These are phyloP conservation scores for Folsomia manolachei DNA, from an alignment of 2,888 invertebrate genomes.

Conservation along the genomic window DNA sequence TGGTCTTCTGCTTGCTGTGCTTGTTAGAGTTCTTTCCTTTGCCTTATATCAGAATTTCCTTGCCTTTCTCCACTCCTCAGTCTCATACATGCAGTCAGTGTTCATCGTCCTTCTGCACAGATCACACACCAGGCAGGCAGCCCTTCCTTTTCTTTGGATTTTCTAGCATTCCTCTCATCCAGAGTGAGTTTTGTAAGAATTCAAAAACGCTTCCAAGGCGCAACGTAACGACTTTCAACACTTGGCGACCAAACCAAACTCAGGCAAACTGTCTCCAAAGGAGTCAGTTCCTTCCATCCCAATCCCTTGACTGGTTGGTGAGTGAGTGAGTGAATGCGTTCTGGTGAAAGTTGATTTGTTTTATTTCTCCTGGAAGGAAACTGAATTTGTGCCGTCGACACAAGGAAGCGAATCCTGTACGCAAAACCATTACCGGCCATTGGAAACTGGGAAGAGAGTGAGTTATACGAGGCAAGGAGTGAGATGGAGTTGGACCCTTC, in stretches of 20 bases:
- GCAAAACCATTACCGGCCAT: no score
- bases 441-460: no score
- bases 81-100: neutral
- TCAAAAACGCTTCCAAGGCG: constrained; percentile 27
- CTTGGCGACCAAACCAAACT: neutral
- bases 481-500: neutral
- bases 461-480: no score
- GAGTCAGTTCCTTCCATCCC: neutral
- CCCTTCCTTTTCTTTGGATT: constrained; percentile 28
- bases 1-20: constrained; percentile 38
- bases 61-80: constrained; percentile 26
- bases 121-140: neutral
- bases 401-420: no score
- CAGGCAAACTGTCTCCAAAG: constrained; percentile 1
- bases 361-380: no score
- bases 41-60: no score
- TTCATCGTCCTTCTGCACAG: constrained; percentile 2
- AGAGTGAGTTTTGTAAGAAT: neutral
- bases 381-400: no score
- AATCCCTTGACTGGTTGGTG: neutral
- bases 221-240: constrained; percentile 37
- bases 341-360: neutral
- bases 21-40: no score
- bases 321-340: neutral
- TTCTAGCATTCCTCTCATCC: neutral